A percentile compares a stretch with the other conserved stretches of the same genome.
These are phyloP conservation scores for Mustela nigripes DNA, from an alignment of 2,113 vertebrate genomes.

Conservation along the genomic window DNA sequence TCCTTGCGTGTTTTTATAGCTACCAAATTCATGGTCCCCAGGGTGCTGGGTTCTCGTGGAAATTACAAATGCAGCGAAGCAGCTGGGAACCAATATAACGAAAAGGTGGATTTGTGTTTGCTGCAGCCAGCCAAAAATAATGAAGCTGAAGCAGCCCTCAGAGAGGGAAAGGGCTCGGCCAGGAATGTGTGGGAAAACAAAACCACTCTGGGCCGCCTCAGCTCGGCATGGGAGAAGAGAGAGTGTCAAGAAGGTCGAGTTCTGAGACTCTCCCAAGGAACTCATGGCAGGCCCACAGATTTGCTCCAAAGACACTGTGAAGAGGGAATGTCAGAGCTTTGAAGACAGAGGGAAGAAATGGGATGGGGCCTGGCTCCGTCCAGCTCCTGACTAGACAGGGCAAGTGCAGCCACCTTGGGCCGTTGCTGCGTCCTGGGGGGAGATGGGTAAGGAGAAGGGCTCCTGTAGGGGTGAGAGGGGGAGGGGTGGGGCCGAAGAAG, in stretches of 20 bases:
- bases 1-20: conserved; percentile 60
- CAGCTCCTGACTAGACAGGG: not conserved
- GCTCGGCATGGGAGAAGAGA: not conserved
- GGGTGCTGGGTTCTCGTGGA: not conserved
- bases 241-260: not conserved
- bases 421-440: not conserved
- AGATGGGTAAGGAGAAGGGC: not conserved
- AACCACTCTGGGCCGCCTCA: conserved; percentile 23
- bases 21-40: conserved; percentile 24
- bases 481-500: not conserved
- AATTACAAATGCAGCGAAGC: conserved; percentile 19
- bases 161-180: not conserved
- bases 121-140: conserved; percentile 54
- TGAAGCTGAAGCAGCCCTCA: conserved; percentile 17
- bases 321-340: not conserved
- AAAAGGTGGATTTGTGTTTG: not conserved
- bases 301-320: not conserved
- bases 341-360: not conserved
- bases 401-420: not conserved
- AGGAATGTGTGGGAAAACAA: conserved; percentile 63
- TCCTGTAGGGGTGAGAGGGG: not conserved
- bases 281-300: not conserved
- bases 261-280: not conserved
- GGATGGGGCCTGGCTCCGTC: not conserved
- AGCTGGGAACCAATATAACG: conserved; percentile 40